Percentiles rank a stretch among this genome's conserved stretches.
These are phyloP conservation scores for Antrozous pallidus DNA, from an alignment of 2,797 vertebrate genomes.

Conservation along the genomic window DNA sequence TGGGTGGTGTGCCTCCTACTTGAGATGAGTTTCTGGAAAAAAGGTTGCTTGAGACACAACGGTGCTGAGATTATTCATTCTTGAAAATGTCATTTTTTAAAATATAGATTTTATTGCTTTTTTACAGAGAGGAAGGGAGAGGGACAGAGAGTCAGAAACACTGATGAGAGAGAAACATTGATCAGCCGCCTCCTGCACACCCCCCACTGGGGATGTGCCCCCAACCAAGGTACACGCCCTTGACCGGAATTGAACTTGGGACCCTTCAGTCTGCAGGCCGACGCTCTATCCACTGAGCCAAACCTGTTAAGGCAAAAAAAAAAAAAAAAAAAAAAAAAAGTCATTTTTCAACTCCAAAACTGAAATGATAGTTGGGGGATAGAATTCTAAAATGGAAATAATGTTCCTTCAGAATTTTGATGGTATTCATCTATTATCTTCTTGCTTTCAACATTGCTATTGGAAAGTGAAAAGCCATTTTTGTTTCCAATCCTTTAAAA, in stretches of 20 bases:
- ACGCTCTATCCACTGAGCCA: no score
- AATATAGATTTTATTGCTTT: no score
- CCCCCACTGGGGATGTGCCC: no score
- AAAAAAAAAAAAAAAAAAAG: conserved; percentile 13
- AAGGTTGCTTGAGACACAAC: not conserved
- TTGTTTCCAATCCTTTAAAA: not conserved
- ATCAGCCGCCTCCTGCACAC: no score
- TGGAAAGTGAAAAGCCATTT: not conserved
- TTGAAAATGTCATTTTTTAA: not conserved
- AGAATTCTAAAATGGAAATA: not conserved
- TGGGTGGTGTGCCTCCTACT: not conserved
- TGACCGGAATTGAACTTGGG: no score
- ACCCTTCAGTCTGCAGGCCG: no score
- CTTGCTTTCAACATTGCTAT: not conserved
- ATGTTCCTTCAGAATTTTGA: not conserved
- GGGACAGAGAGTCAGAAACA: no score
- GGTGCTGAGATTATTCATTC: not conserved
- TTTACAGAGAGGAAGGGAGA: no score
- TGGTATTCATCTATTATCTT: not conserved
- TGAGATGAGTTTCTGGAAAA: not conserved
- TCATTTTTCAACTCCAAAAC: not conserved
- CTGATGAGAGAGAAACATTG: no score
- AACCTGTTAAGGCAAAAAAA: not conserved
- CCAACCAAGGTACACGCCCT: no score
- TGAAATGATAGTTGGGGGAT: not conserved